Base-by-base conservation (phyloP, 2,888 invertebrate species). In the Macaria notata region DNA sequence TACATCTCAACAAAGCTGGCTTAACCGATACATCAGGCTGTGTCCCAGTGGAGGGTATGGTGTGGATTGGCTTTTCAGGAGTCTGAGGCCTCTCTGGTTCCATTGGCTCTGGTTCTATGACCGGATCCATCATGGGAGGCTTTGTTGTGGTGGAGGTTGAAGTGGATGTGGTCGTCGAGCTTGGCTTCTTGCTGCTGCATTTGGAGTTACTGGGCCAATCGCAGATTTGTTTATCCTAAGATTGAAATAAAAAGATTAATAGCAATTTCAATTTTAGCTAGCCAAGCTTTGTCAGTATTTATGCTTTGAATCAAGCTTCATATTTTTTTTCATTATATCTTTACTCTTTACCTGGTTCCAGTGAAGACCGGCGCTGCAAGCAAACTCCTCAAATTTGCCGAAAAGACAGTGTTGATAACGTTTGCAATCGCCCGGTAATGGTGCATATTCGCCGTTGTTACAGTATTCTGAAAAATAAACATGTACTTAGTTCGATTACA, bases 401-500 rank as follows among this genome's bases (percentile, higher is more conserved):
- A 96, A 96, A 19, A 96, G 86, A 69, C 97, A 97, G 62, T 95
- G 94, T 61, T 94, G 90, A 75, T 96, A 97, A 53, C 94, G 93
- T 0, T 91, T 90, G 73, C 97, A 97, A 71, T 96, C 95, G 0
- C 93, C 92, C 0, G 95, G 94, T 65, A 94, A 90, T 0, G 93
- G 81, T 0, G 94, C 92, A 69, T 94, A 95, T 56, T 92, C 83
- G n/a, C 94, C 94, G 49, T 92, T 94, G 59, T 93, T 89, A 75
- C 95, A 81, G 61, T 71, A 80, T 46, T 92, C 93, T 73, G 92
- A 53, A 54, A 42, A 33, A 53, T n/a, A 41, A 3, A 36, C 19
- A 19, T n/a, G 19, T 19, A n/a, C n/a, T n/a, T n/a, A 19, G 19
- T 19, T 19, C 19, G 19, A 19, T 19, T 19, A 19, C 19, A 19